Percentiles rank a stretch among this genome's conserved stretches.
Conservation (phyloP, 2,888 invertebrate genomes). For the Thymelicus acteon region DNA sequence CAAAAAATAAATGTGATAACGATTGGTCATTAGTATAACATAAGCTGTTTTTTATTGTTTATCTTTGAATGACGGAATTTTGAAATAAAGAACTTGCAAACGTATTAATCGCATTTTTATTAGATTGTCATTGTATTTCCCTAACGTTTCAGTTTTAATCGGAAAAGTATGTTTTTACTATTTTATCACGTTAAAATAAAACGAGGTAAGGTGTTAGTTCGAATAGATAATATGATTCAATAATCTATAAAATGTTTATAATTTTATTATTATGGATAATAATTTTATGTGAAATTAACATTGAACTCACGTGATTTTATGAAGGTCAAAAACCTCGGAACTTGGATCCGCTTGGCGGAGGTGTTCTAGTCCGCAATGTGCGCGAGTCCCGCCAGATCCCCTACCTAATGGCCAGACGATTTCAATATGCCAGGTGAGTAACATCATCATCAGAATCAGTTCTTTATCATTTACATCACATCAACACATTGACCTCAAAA, state of each 20-base stretch:
- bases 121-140: conserved; percentile 45
- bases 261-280: not conserved
- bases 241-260: conserved; percentile 6
- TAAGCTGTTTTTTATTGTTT: conserved; percentile 43
- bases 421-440: conserved; percentile 59
- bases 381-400: conserved; percentile 67
- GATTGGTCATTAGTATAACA: conserved; percentile 29
- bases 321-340: conserved; percentile 75
- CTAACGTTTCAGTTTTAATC: conserved; percentile 20
- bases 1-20: conserved; percentile 59
- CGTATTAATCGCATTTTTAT: conserved; percentile 48
- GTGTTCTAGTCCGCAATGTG: conserved; percentile 69
- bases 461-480: too few species aligned
- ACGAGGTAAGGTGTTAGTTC: conserved; percentile 43
- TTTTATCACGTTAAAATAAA: conserved; percentile 13
- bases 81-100: conserved; percentile 47
- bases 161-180: not conserved
- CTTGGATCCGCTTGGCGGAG: conserved; percentile 69
- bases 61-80: conserved; percentile 38
- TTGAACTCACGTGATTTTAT: conserved; percentile 11
- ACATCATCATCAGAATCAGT: not conserved
- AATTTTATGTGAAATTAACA: not conserved
- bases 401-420: conserved; percentile 59
- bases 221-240: not conserved
- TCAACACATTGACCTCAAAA: too few species aligned